Conservation (phyloP, 2,888 invertebrate genomes). For the Microctonus brassicae region DNA sequence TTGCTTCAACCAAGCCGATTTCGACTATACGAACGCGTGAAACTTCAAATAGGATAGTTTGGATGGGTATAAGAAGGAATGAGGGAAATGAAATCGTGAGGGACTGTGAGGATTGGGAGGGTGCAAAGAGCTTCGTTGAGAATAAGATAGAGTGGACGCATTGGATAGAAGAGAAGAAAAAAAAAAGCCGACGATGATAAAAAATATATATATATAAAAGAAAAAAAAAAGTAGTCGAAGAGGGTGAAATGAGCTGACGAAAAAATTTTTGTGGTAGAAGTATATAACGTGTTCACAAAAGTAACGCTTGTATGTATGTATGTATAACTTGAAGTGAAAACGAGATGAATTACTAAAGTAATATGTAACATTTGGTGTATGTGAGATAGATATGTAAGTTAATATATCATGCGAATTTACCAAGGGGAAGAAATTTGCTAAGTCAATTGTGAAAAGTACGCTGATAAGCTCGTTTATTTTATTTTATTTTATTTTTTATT, state of each 20-base stretch:
- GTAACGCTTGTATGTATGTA: neutral
- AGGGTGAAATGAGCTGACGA: constrained; percentile 6
- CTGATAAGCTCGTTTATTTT: too few species aligned
- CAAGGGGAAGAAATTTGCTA: neutral
- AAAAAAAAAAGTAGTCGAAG: constrained; percentile 6
- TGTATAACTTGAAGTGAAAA: neutral
- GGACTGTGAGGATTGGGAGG: neutral
- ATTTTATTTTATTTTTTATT: too few species aligned
- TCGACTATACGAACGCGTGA: constrained; percentile 33
- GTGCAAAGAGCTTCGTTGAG: constrained; percentile 1
- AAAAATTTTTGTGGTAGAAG: neutral
- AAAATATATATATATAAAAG: neutral
- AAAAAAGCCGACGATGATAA: neutral
- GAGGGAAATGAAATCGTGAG: constrained; percentile 16
- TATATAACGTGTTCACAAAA: neutral
- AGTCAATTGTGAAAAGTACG: too few species aligned
- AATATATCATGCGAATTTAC: too few species aligned
- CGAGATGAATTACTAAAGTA: neutral
- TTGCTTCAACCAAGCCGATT: constrained; percentile 43
- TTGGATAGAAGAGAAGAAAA: constrained; percentile 13
- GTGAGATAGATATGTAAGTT: too few species aligned
- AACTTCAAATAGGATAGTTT: constrained; percentile 36
- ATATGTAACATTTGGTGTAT: too few species aligned
- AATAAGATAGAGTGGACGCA: constrained; percentile 12
- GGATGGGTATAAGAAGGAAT: constrained; percentile 19